A percentile compares a stretch with the other conserved stretches of the same genome.
Evolutionary conservation across 2,113 vertebrate species (phyloP).

Genomic region (Dissostichus mawsoni): DNA sequence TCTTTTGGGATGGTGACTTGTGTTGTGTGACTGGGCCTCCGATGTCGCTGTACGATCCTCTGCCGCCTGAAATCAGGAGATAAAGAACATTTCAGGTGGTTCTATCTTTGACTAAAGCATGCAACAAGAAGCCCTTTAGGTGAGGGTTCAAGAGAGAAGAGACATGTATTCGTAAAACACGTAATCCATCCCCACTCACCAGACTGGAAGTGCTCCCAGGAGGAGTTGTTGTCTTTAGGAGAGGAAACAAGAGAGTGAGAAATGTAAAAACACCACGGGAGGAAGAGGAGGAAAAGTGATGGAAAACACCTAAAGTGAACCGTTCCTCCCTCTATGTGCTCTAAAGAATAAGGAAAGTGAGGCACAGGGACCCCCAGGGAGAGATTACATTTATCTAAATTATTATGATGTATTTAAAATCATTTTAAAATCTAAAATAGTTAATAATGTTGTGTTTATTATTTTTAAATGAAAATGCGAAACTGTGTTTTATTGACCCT

Average conservation of each 20-base stretch:
- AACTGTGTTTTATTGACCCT: too few relatives aligned
- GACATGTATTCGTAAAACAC: not conserved
- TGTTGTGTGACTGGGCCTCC: conserved; percentile 96
- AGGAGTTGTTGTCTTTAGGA: conserved; percentile 82
- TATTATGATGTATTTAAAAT: too few relatives aligned
- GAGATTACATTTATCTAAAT: too few relatives aligned
- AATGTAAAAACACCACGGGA: conserved; percentile 48
- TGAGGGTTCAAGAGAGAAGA: conserved; percentile 16
- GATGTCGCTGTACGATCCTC: conserved; percentile 95
- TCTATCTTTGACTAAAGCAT: not conserved
- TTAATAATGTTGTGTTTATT: too few relatives aligned
- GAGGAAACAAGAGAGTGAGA: conserved; percentile 54
- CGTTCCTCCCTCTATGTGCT: not conserved
- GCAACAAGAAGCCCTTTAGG: conserved; percentile 17
- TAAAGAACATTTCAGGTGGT: conserved; percentile 2
- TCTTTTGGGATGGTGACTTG: conserved; percentile 99
- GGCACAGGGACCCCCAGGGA: too few relatives aligned
- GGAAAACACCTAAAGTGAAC: not conserved
- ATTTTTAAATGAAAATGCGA: too few relatives aligned
- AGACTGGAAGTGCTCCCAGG: conserved; percentile 82
- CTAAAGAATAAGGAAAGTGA: too few relatives aligned
- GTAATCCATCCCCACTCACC: conserved; percentile 72
- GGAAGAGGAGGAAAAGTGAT: conserved; percentile 21
- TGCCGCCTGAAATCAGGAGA: conserved; percentile 78
- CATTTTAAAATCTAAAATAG: too few relatives aligned